Evolutionary conservation across 2,888 invertebrate genomes (phyloP), one percentile per base, ranked within the genome.

Genomic region (Arge pagana): DNA sequence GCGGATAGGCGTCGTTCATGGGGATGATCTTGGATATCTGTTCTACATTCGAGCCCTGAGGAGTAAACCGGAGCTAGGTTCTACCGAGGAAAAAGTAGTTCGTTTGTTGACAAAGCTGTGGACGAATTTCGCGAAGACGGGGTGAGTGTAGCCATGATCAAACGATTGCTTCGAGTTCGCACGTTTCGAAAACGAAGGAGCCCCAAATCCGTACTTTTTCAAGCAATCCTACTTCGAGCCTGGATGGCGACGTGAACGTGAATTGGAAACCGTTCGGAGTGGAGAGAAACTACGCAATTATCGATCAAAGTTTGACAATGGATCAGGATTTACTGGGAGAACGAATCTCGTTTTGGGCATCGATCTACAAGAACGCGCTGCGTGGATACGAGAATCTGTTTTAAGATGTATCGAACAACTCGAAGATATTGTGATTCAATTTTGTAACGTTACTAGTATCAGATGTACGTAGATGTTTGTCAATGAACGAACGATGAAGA

Each of bases 1-100:
- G n/a, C n/a, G n/a, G n/a, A 45, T 24, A 63, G 82, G 81, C 0
- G 78, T 76, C 0, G 72, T 75, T 23, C 82, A 82, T 36, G 78
- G 76, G 0, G 82, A 82, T 52, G 82, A 82, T 2, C 15, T 81
- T 7, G 76, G 76, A 30, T 81, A 81, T 58, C 37, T 79, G 4
- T 82, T 81, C 50, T 78, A 74, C 39, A 73, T 72, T 26, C 68
- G 70, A 7, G 53, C 64, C 3, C 77, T 75, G 37, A 72, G 71
- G 42, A 71, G 77, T 37, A 64, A 65, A n/a, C 78, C 76, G 18
- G 58, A 63, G 35, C 60, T 68, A 3, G 69, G 72, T 13, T 68
- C 72, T 2, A 58, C 68, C 3, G 50, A 72, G 5, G 73, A 72
- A 51, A 70, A 69, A 21, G 74, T 79, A 55, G 68, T 72, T 0